Evolutionary conservation across 2,797 vertebrate genomes (phyloP).

Genomic region (Molossus molossus): DNA sequence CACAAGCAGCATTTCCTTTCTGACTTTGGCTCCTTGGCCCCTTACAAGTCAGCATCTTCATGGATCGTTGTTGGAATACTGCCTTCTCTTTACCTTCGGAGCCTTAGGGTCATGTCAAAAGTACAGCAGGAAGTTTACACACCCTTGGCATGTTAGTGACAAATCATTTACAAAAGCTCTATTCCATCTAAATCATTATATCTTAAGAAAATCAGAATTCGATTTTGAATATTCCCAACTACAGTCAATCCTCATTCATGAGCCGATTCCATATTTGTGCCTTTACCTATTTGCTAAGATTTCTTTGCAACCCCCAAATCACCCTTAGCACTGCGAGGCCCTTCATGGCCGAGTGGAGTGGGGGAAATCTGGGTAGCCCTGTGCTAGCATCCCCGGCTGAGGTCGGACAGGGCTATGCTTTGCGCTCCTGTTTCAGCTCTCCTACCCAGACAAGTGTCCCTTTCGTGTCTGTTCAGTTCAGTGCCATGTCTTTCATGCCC

Average conservation of each 20-base stretch:
- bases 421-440: not conserved
- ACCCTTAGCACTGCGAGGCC: not conserved
- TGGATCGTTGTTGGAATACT: not conserved
- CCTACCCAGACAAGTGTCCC: not conserved
- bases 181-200: not conserved
- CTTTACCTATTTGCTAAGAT: not conserved
- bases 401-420: rapidly evolving
- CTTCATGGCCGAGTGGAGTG: not conserved
- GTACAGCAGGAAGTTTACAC: not conserved
- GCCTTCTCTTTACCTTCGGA: not conserved
- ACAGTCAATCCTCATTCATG: not conserved
- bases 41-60: not conserved
- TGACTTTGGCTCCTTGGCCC: not conserved
- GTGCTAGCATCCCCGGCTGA: not conserved
- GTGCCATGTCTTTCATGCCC: not conserved
- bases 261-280: not conserved
- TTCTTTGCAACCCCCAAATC: not conserved
- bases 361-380: not conserved
- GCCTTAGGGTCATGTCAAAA: not conserved
- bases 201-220: not conserved
- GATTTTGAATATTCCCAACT: not conserved
- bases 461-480: not conserved
- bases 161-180: not conserved
- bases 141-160: not conserved
- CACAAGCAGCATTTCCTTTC: not conserved